Percentiles rank a stretch among this genome's conserved stretches.
Conservation (phyloP, 2,888 invertebrate genomes). For the Drosophila sordidapex region DNA sequence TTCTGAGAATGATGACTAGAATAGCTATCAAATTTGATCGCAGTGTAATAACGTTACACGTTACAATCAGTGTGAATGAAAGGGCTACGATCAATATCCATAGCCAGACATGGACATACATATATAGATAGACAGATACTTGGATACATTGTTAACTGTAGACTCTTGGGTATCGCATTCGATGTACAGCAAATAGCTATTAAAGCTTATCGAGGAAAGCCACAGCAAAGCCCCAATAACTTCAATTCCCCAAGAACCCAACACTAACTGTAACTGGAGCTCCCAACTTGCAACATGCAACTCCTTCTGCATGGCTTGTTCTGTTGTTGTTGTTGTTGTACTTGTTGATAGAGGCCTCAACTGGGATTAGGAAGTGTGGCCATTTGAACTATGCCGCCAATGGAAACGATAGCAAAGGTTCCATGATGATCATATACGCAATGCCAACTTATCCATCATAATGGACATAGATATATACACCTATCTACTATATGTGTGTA, state of each 20-base stretch:
- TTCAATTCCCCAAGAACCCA: conserved; percentile 40
- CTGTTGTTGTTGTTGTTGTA: conserved; percentile 15
- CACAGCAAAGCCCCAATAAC: conserved; percentile 40
- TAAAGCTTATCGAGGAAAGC: conserved; percentile 69
- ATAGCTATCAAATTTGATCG: not conserved
- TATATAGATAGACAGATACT: not conserved
- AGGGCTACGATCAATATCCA: conserved; percentile 15
- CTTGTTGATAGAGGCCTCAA: conserved; percentile 82
- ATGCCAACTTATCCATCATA: conserved; percentile 69
- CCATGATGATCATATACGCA: conserved; percentile 22
- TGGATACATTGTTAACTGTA: conserved; percentile 4
- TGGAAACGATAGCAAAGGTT: conserved; percentile 30
- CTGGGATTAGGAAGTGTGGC: conserved; percentile 82
- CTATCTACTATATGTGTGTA: not conserved
- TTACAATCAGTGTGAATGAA: conserved; percentile 30
- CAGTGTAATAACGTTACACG: conserved; percentile 17
- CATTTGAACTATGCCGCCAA: conserved; percentile 66
- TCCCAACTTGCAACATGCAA: conserved; percentile 8
- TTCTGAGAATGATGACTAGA: not conserved
- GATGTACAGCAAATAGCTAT: conserved; percentile 63
- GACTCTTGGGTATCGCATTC: conserved; percentile 39
- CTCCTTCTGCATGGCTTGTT: not conserved
- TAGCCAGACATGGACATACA: not conserved
- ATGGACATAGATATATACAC: not conserved
- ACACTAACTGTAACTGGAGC: conserved; percentile 19